Percentiles rank a stretch among this genome's conserved stretches.
Evolutionary conservation across 2,797 vertebrate species (phyloP).

Genomic region (Taenioides sp.): DNA sequence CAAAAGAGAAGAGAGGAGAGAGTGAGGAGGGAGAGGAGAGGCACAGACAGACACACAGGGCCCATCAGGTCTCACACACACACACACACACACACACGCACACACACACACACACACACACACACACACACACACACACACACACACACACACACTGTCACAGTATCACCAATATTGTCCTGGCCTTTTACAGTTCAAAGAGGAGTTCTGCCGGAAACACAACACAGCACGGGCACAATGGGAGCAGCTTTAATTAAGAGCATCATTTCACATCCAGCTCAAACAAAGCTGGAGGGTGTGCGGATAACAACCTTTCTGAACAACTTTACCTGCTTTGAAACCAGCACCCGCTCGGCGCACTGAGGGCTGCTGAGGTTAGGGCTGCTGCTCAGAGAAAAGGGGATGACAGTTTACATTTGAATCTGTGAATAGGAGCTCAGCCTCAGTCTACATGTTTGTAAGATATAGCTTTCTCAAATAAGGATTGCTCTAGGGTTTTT

Average conservation of each 20-base stretch:
- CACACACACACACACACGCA: slow-evolving; percentile 26
- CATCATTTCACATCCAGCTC: slow-evolving; percentile 66
- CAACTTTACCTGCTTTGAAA: slow-evolving; percentile 65
- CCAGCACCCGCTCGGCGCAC: slow-evolving; percentile 31
- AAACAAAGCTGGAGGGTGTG: slow-evolving; percentile 62
- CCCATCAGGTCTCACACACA: slow-evolving; percentile 62
- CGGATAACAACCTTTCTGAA: slow-evolving; percentile 58
- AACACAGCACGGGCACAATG: slow-evolving; percentile 61
- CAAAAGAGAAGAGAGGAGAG: background rate
- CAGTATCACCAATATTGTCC: slow-evolving; percentile 60
- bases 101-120: slow-evolving; percentile 9
- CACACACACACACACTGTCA: slow-evolving; percentile 23
- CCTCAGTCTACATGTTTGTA: background rate
- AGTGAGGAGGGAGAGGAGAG: background rate
- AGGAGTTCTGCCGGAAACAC: slow-evolving; percentile 56
- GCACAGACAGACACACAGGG: slow-evolving; percentile 80
- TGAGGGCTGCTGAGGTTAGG: background rate
- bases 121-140: slow-evolving; percentile 27
- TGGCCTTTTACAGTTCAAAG: slow-evolving; percentile 70
- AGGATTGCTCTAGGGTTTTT: background rate
- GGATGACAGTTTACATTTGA: background rate
- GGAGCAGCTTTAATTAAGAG: slow-evolving; percentile 76
- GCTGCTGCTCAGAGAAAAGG: background rate
- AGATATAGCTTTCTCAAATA: background rate
- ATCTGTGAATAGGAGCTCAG: background rate